Percentiles rank a stretch among this genome's conserved stretches.
phyloP scores from a whole-genome alignment of 2,797 vertebrate species.

The Amblyraja radiata region DNA sequence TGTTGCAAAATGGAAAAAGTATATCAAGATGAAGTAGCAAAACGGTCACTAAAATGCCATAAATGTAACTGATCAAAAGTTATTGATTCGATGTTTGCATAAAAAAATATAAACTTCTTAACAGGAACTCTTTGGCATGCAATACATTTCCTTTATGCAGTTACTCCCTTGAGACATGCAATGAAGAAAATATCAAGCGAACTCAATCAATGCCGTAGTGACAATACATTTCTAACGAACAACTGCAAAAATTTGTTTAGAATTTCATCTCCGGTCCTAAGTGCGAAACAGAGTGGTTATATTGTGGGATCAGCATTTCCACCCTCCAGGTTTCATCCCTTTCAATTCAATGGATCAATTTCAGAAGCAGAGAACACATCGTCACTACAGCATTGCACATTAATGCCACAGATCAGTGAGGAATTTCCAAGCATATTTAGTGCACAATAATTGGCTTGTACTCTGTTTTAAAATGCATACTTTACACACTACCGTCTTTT shows the following conservation, averaged over 20 bases:
- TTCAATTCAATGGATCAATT: too few species aligned
- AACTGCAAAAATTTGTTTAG: neutral
- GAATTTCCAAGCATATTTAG: neutral
- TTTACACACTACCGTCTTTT: neutral
- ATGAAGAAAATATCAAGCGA: neutral
- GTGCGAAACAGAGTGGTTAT: too few species aligned
- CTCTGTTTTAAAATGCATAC: neutral
- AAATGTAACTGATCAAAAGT: neutral
- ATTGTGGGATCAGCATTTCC: too few species aligned
- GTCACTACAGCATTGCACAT: too few species aligned
- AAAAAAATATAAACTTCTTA: neutral
- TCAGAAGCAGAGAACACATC: too few species aligned
- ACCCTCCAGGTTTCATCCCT: too few species aligned
- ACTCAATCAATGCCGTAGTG: neutral
- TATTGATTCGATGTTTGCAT: neutral
- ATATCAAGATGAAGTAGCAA: neutral
- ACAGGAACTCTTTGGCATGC: neutral
- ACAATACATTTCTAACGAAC: conserved; percentile 6
- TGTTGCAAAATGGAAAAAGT: neutral
- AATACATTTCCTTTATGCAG: neutral
- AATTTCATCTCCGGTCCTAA: too few species aligned
- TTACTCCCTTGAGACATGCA: neutral
- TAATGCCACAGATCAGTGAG: too few species aligned
- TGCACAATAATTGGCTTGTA: neutral
- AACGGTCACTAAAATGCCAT: neutral